Percentiles rank a stretch among this genome's conserved stretches.
These are phyloP conservation scores for Hylia prasina DNA, from an alignment of 2,113 vertebrate species.

Conservation along the genomic window DNA sequence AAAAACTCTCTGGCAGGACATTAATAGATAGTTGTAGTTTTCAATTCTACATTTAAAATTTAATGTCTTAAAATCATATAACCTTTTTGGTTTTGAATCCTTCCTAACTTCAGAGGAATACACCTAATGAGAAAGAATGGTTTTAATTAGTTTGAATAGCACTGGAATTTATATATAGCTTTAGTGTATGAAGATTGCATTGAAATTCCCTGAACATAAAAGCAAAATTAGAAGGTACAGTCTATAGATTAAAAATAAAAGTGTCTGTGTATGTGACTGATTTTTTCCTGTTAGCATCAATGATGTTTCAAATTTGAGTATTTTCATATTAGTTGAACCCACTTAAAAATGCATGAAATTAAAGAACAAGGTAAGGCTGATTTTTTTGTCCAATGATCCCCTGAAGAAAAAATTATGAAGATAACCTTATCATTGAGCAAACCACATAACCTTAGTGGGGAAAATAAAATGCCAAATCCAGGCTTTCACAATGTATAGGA, in stretches of 20 bases:
- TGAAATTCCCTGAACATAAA: background rate
- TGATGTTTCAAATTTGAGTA: background rate
- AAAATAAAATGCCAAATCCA: background rate
- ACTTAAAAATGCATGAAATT: background rate
- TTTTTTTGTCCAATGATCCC: background rate
- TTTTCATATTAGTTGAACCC: background rate
- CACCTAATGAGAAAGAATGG: background rate
- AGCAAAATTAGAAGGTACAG: background rate
- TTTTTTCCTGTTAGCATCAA: background rate
- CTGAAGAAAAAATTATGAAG: background rate
- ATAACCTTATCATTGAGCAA: background rate
- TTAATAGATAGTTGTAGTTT: background rate
- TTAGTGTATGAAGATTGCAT: background rate
- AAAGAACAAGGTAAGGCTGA: background rate
- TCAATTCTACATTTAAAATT: background rate
- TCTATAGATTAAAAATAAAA: background rate
- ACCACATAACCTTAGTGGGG: background rate
- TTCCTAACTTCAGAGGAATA: background rate
- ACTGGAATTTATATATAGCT: background rate
- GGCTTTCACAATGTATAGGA: background rate
- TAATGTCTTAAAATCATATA: background rate
- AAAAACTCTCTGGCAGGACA: background rate
- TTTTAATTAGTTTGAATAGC: conserved; percentile 13
- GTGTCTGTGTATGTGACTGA: background rate
- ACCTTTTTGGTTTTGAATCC: background rate